Evolutionary conservation across 2,797 vertebrate species (phyloP).

Genomic region (Carapus acus): DNA sequence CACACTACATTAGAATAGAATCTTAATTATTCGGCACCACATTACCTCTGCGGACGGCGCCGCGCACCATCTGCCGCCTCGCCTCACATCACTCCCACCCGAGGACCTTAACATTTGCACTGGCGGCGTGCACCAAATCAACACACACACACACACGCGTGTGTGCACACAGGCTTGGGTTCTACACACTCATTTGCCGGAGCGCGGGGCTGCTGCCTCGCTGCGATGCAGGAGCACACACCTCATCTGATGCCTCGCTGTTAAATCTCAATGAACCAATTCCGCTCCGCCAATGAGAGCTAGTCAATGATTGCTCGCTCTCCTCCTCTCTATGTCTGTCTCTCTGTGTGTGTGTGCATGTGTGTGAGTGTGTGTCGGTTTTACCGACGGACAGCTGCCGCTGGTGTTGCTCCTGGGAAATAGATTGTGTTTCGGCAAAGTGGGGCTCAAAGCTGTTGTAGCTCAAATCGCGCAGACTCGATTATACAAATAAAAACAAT

Average conservation of each 20-base stretch:
- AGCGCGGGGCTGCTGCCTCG: conserved; percentile 18
- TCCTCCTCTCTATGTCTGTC: too few species aligned
- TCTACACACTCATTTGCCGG: conserved; percentile 4
- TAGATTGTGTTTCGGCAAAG: conserved; percentile 45
- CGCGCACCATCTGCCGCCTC: conserved; percentile 43
- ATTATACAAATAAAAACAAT: conserved; percentile 34
- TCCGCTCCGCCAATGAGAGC: conserved; percentile 53
- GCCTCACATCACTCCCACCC: conserved; percentile 20
- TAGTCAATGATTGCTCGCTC: conserved; percentile 56
- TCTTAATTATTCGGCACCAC: conserved; percentile 48
- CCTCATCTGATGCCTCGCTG: conserved; percentile 39
- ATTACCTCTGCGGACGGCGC: conserved; percentile 36
- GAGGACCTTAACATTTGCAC: conserved; percentile 34
- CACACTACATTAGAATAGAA: conserved; percentile 50
- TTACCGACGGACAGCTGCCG: conserved; percentile 58
- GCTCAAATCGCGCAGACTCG: conserved; percentile 49
- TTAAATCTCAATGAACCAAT: conserved; percentile 60
- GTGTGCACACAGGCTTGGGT: too few species aligned
- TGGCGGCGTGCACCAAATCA: conserved; percentile 1
- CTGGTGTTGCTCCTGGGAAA: conserved; percentile 50
- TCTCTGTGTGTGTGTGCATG: too few species aligned
- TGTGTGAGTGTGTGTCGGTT: conserved; percentile 59
- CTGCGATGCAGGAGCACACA: conserved; percentile 29
- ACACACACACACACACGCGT: background rate
- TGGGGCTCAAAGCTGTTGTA: conserved; percentile 34